Evolutionary conservation across 64 coral and sea anemone species (phyloP).

Genomic region (Dendronephthya gigantea): DNA sequence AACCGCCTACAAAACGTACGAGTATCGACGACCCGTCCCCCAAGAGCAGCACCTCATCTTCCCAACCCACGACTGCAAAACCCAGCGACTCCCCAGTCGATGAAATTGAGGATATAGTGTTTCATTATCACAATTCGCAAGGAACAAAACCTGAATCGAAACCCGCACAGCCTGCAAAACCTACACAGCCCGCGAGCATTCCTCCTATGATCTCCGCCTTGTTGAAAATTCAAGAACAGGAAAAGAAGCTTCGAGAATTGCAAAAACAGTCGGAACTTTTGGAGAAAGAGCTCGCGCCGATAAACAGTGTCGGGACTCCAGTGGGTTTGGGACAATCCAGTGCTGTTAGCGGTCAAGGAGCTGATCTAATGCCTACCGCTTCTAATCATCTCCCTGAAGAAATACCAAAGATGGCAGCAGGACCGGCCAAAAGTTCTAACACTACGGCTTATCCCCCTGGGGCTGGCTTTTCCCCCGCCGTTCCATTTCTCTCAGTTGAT

Average conservation of each 20-base stretch:
- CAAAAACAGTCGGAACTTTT: neutral
- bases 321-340: neutral
- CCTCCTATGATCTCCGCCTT: constrained; percentile 43
- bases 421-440: neutral
- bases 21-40: constrained; percentile 37
- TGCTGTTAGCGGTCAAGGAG: neutral
- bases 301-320: neutral
- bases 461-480: too few relatives aligned
- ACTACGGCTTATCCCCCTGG: neutral
- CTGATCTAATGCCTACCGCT: neutral
- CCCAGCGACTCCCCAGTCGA: constrained; percentile 67
- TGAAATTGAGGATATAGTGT: constrained; percentile 94
- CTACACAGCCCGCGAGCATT: constrained; percentile 24
- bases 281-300: neutral
- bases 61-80: constrained; percentile 22
- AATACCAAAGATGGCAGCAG: neutral
- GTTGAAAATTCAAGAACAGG: constrained; percentile 4
- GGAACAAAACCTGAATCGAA: constrained; percentile 31
- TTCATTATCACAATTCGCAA: constrained; percentile 70
- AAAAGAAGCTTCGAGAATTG: neutral
- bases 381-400: neutral
- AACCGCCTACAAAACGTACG: constrained; percentile 18
- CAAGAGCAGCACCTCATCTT: constrained; percentile 29
- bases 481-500: neutral
- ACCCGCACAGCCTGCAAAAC: constrained; percentile 19